Evolutionary conservation across 2,113 vertebrate species (phyloP).

Genomic region (Pygoscelis adeliae): DNA sequence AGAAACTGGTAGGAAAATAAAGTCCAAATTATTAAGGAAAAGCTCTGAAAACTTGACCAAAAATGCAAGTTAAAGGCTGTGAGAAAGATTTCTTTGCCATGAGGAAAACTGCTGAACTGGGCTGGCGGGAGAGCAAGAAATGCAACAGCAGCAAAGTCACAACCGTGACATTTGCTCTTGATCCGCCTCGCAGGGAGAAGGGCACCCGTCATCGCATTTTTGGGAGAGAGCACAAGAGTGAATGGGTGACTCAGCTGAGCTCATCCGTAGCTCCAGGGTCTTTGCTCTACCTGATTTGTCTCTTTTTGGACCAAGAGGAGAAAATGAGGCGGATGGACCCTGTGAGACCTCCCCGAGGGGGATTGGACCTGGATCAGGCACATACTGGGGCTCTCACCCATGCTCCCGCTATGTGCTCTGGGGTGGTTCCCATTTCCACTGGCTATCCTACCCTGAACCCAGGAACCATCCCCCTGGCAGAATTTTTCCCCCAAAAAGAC

Average conservation of each 20-base stretch:
- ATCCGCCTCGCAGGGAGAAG: background rate
- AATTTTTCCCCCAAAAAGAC: rapidly evolving
- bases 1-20: background rate
- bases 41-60: background rate
- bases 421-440: background rate
- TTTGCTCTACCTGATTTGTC: background rate
- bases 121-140: background rate
- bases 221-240: background rate
- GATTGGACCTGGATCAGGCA: background rate
- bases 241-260: background rate
- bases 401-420: background rate
- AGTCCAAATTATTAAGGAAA: background rate
- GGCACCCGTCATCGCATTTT: rapidly evolving
- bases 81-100: background rate
- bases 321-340: background rate
- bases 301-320: background rate
- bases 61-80: background rate
- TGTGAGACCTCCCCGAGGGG: background rate
- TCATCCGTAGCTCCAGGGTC: background rate
- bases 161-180: rapidly evolving
- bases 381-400: background rate
- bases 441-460: background rate
- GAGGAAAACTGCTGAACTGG: background rate
- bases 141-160: background rate
- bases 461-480: background rate